These are phyloP conservation scores for Amphiprion clarkii DNA, from an alignment of 2,797 vertebrate genomes.

Conservation along the genomic window DNA sequence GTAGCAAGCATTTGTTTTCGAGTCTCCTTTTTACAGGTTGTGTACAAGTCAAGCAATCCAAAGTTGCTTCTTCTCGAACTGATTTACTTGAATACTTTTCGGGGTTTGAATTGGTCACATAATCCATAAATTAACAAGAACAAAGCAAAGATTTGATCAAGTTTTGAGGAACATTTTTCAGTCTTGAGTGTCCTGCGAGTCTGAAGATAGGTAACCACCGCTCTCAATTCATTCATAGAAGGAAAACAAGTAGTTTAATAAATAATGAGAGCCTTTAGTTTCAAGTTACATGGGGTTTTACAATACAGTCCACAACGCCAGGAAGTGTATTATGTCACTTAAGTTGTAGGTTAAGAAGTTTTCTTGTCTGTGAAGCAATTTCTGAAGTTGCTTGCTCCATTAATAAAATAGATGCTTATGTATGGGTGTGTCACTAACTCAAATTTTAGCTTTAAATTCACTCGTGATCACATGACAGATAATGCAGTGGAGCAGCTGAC, in stretches of 20 bases:
- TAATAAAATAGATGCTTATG: constrained; percentile 11
- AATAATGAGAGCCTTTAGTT: too few species aligned
- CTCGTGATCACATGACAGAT: not conserved
- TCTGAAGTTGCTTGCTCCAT: not conserved
- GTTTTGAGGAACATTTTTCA: not conserved
- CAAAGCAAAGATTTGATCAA: not conserved
- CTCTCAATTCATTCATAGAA: too few species aligned
- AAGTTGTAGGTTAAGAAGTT: not conserved
- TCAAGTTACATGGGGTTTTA: too few species aligned
- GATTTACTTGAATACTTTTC: not conserved
- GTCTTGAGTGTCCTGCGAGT: not conserved
- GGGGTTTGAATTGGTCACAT: not conserved
- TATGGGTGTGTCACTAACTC: not conserved
- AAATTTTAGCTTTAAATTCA: too few species aligned
- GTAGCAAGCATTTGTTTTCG: not conserved
- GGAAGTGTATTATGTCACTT: too few species aligned
- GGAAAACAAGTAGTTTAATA: too few species aligned
- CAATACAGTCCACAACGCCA: too few species aligned
- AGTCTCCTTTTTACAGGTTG: too few species aligned
- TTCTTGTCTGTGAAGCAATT: not conserved
- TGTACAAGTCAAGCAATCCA: not conserved
- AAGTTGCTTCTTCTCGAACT: not conserved
- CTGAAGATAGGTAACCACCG: not conserved
- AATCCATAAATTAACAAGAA: not conserved
- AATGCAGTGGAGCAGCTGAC: constrained; percentile 7